Base-by-base conservation (phyloP, 2,888 invertebrate species). In the Amphimallon solstitiale region DNA sequence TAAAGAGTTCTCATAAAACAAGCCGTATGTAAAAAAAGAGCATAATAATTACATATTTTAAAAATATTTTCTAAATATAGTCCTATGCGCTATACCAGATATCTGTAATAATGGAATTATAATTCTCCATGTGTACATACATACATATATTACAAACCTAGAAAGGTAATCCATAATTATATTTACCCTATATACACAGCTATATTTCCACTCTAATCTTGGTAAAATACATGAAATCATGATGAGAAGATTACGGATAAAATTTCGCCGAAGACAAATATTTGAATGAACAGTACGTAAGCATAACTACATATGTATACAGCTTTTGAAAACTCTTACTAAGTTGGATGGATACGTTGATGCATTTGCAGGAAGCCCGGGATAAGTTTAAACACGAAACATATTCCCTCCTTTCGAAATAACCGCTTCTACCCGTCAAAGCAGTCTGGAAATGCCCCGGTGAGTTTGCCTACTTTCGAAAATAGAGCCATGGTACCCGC, bases 391-490 rank as follows among this genome's bases (percentile, higher is more conserved):
- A 56, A 59, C 43, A 43, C 29, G 29, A 7, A 29, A 29, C 29
- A 29, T 29, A 29, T 29, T 43, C 15, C 56, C 56, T 15, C 43
- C 35, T 51, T 59, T 43, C 34, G 15, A 43, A 56, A 34, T 43
- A 59, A 51, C 51, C 35, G 35, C 15, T 3, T 14, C 29, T 29
- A 29, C 56, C 14, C 21, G 43, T 59, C 56, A 59, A 59, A 59
- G 56, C 43, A 5, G 10, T 45, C 43, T 9, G 29, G 56, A n/a
- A 29, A 7, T 43, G 56, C 56, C 56, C 29, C 56, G 56, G 56
- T 54, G 61, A 49, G 52, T 61, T 67, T 70, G 63, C 65, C 68
- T 66, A 66, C 64, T 63, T 63, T 54, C 51, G 65, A 62, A 70
- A 70, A 68, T 68, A 54, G 38, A 59, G 56, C 56, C 15, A 17